A percentile compares a stretch with the other conserved stretches of the same genome.
phyloP scores from a whole-genome alignment of 2,888 invertebrate genomes.

The Chymomyza amoena region DNA sequence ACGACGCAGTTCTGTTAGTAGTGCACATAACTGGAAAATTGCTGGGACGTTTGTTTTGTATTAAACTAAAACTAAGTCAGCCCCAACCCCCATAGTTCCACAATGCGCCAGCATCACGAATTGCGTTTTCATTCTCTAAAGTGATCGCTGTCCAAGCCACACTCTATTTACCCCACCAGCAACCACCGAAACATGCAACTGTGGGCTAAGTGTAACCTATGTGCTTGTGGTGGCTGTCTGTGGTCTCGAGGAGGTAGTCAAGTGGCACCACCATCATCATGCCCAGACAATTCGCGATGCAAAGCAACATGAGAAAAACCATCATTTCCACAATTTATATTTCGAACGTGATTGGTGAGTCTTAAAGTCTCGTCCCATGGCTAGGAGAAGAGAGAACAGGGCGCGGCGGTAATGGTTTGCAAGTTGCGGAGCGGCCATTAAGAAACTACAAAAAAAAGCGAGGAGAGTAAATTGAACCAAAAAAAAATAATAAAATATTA shows the following conservation, averaged over 20 bases:
- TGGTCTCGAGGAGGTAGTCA: background rate
- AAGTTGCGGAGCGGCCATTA: conserved; percentile 61
- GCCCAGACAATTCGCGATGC: background rate
- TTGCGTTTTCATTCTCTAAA: conserved; percentile 68
- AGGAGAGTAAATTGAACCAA: conserved; percentile 67
- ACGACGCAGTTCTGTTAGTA: conserved; percentile 10
- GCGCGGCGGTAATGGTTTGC: background rate
- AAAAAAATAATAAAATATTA: conserved; percentile 1
- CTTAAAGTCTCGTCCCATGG: conserved; percentile 1
- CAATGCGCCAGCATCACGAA: conserved; percentile 61
- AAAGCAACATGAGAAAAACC: conserved; percentile 59
- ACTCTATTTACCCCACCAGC: conserved; percentile 66
- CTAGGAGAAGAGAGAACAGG: background rate
- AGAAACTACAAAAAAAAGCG: conserved; percentile 69
- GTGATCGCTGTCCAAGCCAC: conserved; percentile 52
- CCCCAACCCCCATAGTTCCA: conserved; percentile 28
- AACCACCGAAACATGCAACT: background rate
- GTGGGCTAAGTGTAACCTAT: background rate
- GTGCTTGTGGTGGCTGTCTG: background rate
- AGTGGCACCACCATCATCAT: background rate
- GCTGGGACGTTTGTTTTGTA: conserved; percentile 69
- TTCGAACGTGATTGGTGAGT: conserved; percentile 77
- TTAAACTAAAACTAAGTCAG: conserved; percentile 33
- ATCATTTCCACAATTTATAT: conserved; percentile 79
- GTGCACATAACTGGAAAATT: conserved; percentile 70